Conservation (phyloP, 1,140 invertebrate genomes). For the Diplogasteroides magnus region DNA sequence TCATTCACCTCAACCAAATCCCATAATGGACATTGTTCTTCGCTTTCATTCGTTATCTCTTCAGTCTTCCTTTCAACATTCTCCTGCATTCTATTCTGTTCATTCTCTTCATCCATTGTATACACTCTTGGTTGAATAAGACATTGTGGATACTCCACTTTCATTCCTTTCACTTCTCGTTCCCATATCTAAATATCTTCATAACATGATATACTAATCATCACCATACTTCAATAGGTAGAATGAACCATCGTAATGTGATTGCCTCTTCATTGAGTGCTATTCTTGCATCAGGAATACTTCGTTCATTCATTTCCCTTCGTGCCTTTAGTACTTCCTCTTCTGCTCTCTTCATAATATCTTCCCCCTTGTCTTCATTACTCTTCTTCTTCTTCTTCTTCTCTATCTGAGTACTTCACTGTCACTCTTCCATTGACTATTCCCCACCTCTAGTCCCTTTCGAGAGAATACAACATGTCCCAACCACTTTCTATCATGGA, state of each 20-base stretch:
- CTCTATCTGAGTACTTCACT: conserved; percentile 1
- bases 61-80: not conserved
- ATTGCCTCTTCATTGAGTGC: conserved; percentile 68
- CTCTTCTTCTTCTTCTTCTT: conserved; percentile 72
- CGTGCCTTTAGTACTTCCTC: not conserved
- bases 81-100: not conserved
- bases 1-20: not conserved
- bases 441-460: conserved; percentile 65
- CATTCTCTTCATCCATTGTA: not conserved
- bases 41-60: not conserved
- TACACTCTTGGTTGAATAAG: conserved; percentile 3
- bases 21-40: not conserved
- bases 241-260: conserved; percentile 75
- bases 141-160: not conserved
- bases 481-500: conserved; percentile 76
- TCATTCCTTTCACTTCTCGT: not conserved
- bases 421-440: not conserved
- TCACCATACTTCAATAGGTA: conserved; percentile 62
- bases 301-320: conserved; percentile 32
- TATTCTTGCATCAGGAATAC: conserved; percentile 69
- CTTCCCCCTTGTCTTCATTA: conserved; percentile 70
- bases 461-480: conserved; percentile 71
- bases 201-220: conserved; percentile 27
- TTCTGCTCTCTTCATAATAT: conserved; percentile 15
- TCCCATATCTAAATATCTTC: not conserved